phyloP scores from a whole-genome alignment of 1,140 invertebrate species.

The Eciton burchellii region DNA sequence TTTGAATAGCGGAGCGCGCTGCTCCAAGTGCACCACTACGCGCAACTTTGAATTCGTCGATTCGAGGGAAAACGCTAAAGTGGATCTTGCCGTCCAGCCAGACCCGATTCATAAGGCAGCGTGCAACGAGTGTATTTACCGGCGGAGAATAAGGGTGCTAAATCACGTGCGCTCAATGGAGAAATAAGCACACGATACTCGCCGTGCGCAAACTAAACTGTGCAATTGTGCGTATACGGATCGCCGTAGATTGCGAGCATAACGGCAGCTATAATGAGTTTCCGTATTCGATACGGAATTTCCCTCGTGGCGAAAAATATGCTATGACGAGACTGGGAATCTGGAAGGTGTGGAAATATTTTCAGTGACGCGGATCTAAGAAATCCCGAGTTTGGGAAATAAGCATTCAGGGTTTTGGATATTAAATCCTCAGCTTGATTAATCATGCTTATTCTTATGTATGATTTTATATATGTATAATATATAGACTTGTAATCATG shows the following conservation, averaged over 20 bases:
- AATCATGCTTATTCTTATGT: too few relatives aligned
- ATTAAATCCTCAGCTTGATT: too few relatives aligned
- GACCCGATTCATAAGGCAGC: conserved; percentile 31
- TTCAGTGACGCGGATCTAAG: too few relatives aligned
- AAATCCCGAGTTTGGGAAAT: too few relatives aligned
- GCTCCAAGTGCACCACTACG: conserved; percentile 14
- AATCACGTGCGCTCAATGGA: conserved; percentile 27
- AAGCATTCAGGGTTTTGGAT: too few relatives aligned
- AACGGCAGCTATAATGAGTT: background rate
- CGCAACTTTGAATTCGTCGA: conserved; percentile 11
- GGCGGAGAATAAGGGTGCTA: conserved; percentile 28
- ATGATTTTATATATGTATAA: too few relatives aligned
- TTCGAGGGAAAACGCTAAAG: conserved; percentile 32
- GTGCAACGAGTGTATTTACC: conserved; percentile 17
- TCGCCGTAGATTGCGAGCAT: background rate
- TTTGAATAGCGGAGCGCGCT: conserved; percentile 1
- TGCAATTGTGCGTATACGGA: background rate
- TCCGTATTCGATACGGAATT: too few relatives aligned
- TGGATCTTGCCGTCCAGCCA: conserved; percentile 8
- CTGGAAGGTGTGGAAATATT: too few relatives aligned
- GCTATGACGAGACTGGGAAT: too few relatives aligned
- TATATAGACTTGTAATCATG: too few relatives aligned
- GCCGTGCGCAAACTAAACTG: conserved; percentile 25
- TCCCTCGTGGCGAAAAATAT: too few relatives aligned
- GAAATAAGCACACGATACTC: conserved; percentile 19